Base-by-base conservation (phyloP, 2,888 invertebrate genomes). In the Andrena bucephala region DNA sequence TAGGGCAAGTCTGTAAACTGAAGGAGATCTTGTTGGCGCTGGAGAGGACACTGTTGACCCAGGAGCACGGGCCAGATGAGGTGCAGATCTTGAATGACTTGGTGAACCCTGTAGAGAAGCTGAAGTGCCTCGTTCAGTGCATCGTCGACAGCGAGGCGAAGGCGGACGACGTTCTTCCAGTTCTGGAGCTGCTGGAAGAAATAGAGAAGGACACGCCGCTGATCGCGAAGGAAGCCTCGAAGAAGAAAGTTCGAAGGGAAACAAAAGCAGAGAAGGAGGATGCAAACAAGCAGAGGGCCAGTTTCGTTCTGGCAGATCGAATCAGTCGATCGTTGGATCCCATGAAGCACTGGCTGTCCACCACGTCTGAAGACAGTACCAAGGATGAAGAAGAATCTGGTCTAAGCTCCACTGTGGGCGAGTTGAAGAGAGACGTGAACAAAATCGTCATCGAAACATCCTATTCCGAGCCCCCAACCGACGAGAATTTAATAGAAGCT, bases 171-270 rank as follows among this genome's bases (percentile, higher is more conserved):
- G 80, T 90, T n/a, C 70, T 85, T 6, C 79, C 89, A 0, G 73
- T 93, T 20, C 48, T 92, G 3, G 87, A 91, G 60, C 75, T 93
- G n/a, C 71, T 93, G 4, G 91, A 92, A 74, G 92, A 92, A 50
- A 90, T 93, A 48, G 90, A 92, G 60, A 92, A 90, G 52, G 91
- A 92, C 62, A 77, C 87, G 0, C 83, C 90, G 5, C 36, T 91
- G 57, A 86, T 91, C 5, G 85, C 89, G 0, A 90, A 90, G 75
- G 91, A 91, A 75, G 83, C 88, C 0, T 77, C 89, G 8, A 91
- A 91, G 77, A 84, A 71, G 50, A 89, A 86, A 66, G 77, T 75
- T 0, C 77, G 63, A 31, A 83, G 85, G 60, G 77, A 84, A 59
- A 42, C 67, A 5, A 75, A 36, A n/a, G 48, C 59, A 10, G 10